Base-by-base conservation (phyloP, 1,140 invertebrate species). In the Pogonognathellus flavescens region DNA sequence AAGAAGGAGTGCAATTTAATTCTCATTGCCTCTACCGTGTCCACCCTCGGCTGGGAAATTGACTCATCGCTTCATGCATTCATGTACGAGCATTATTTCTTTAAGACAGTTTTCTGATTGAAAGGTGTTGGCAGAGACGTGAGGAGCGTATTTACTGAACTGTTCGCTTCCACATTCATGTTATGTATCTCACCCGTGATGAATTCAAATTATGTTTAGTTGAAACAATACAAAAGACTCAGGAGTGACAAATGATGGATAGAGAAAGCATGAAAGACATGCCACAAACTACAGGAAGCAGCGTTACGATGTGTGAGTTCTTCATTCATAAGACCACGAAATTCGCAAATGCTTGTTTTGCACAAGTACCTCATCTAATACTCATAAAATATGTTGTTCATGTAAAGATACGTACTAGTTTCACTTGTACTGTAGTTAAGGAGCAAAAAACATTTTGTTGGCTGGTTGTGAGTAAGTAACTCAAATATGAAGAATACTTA, bases 271-370 rank as follows among this genome's bases (percentile, higher is more conserved):
- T 76, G 70, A 76, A 76, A 49, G 70, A 76, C 70, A 50, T 76
- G 70, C 70, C 70, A 76, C 70, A 76, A 76, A 76, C 70, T 76
- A 80, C 83, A 84, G 83, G 83, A 84, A 84, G 76, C 55, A 53
- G 83, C 70, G 83, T 84, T 76, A 84, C 83, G 83, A 84, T 84
- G 41, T 70, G 41, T 83, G 82, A 57, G 49, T 60, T 83, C 57
- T 82, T 60, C 81, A 83, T 83, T 52, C 60, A 83, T 83, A 83
- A 66, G 82, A 83, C 62, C 82, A 70, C 81, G 31, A 82, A 31
- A 57, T 41, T 41, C 31, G 57, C 18, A 83, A 52, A 60, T 60
- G 60, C 8, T 83, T 83, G 60, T 83, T 83, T 83, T 83, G 82
- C 82, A 83, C 82, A 83, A 66, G 55, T 41, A 83, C 59, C 82